Conservation (phyloP, 2,797 vertebrate genomes). For the Enteromius thamalakanensis region DNA sequence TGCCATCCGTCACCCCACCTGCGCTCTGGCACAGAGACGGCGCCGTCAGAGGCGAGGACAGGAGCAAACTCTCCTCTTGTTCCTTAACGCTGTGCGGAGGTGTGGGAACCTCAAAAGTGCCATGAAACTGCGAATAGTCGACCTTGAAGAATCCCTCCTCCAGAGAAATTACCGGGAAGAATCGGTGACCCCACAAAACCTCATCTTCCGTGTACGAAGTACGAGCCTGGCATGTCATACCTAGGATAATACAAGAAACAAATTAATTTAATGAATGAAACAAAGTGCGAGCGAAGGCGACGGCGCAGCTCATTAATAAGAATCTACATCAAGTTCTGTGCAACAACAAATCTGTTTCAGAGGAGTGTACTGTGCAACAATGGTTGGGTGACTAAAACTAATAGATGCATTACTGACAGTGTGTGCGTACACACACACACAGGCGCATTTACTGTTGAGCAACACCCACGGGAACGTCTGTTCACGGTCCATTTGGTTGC, state of each 20-base stretch:
- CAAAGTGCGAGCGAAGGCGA: neutral
- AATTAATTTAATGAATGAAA: neutral
- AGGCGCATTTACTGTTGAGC: conserved; percentile 55
- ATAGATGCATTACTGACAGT: conserved; percentile 49
- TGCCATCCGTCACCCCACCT: conserved; percentile 73
- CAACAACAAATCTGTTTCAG: conserved; percentile 21
- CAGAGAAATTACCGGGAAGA: conserved; percentile 97
- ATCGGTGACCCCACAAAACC: conserved; percentile 98
- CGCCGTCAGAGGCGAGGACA: conserved; percentile 95
- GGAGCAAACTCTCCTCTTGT: conserved; percentile 96
- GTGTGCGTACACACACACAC: conserved; percentile 8
- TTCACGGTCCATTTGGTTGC: conserved; percentile 62
- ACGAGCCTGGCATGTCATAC: conserved; percentile 99
- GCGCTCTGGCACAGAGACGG: conserved; percentile 96
- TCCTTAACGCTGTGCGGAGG: conserved; percentile 96
- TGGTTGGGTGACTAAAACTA: conserved; percentile 37
- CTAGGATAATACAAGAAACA: conserved; percentile 68
- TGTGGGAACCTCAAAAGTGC: conserved; percentile 96
- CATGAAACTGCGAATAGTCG: conserved; percentile 99
- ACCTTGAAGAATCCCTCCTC: conserved; percentile 99
- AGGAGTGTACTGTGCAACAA: conserved; percentile 10
- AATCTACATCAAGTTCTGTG: conserved; percentile 1
- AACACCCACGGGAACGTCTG: conserved; percentile 61
- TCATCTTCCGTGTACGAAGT: conserved; percentile 98
- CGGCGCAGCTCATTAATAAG: neutral